Conservation (phyloP, 2,888 invertebrate genomes). For the Agrochola litura region DNA sequence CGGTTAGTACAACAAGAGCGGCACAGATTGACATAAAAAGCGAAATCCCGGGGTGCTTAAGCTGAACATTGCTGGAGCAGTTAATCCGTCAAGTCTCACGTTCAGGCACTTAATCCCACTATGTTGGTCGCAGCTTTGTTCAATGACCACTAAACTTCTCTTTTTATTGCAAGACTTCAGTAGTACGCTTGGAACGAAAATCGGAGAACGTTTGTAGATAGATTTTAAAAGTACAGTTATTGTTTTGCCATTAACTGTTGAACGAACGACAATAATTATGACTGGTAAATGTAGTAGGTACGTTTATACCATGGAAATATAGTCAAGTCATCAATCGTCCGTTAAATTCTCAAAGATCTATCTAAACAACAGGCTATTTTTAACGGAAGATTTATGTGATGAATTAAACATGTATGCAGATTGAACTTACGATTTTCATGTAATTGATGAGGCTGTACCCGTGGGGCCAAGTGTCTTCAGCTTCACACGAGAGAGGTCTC, state of each 20-base stretch:
- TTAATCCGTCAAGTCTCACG: slow-evolving; percentile 74
- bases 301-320: not conserved
- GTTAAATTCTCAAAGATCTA: slow-evolving; percentile 28
- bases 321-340: slow-evolving; percentile 24
- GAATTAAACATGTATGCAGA: slow-evolving; percentile 40
- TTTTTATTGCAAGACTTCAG: slow-evolving; percentile 57
- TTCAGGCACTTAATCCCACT: slow-evolving; percentile 71
- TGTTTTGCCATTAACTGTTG: slow-evolving; percentile 2
- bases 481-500: slow-evolving; percentile 96
- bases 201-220: slow-evolving; percentile 25
- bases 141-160: slow-evolving; percentile 60
- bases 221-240: slow-evolving; percentile 22
- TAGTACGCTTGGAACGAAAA: slow-evolving; percentile 48
- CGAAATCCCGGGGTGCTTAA: slow-evolving; percentile 59
- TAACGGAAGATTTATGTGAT: slow-evolving; percentile 33
- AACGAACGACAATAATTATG: not conserved
- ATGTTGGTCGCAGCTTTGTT: slow-evolving; percentile 69
- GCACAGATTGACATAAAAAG: slow-evolving; percentile 59
- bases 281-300: not conserved
- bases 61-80: slow-evolving; percentile 67
- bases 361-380: slow-evolving; percentile 10
- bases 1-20: slow-evolving; percentile 31
- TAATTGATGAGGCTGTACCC: slow-evolving; percentile 98
- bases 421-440: slow-evolving; percentile 96
- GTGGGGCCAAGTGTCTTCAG: slow-evolving; percentile 97